A percentile compares a stretch with the other conserved stretches of the same genome.
These are phyloP conservation scores for Vanessa cardui DNA, from an alignment of 2,888 invertebrate genomes.

Conservation along the genomic window DNA sequence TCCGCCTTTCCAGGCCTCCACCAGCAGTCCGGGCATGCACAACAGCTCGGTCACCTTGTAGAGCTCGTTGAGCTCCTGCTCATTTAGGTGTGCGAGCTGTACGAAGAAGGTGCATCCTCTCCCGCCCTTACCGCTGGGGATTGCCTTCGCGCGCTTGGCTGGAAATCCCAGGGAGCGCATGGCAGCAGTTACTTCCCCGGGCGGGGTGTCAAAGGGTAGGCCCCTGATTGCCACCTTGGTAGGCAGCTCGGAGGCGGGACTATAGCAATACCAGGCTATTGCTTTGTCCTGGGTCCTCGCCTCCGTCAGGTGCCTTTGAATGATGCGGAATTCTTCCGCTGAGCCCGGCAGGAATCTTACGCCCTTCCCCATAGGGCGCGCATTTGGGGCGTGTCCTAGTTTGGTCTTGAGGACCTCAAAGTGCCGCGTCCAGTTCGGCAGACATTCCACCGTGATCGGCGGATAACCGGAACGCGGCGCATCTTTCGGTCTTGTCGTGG, in stretches of 20 bases:
- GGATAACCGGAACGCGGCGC: background rate
- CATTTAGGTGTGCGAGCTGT: background rate
- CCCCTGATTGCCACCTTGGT: background rate
- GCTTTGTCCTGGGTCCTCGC: background rate
- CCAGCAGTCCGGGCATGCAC: too few species aligned
- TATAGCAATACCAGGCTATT: background rate
- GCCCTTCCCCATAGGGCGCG: background rate
- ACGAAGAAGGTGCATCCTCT: background rate
- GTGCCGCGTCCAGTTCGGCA: conserved; percentile 4
- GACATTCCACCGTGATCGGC: background rate
- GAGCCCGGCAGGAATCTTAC: background rate
- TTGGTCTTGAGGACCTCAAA: background rate
- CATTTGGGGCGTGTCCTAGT: background rate
- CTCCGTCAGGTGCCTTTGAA: background rate
- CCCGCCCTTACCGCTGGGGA: background rate
- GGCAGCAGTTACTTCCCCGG: background rate
- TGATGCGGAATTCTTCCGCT: background rate
- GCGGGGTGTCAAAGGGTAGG: background rate
- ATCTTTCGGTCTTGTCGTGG: too few species aligned
- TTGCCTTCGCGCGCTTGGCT: background rate
- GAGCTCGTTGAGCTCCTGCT: background rate
- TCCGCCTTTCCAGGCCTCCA: too few species aligned
- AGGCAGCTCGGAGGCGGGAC: background rate
- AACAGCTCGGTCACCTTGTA: background rate
- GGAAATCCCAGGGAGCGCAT: background rate